These are phyloP conservation scores for Urophycis tenuis DNA, from an alignment of 2,797 vertebrate genomes.

Conservation along the genomic window DNA sequence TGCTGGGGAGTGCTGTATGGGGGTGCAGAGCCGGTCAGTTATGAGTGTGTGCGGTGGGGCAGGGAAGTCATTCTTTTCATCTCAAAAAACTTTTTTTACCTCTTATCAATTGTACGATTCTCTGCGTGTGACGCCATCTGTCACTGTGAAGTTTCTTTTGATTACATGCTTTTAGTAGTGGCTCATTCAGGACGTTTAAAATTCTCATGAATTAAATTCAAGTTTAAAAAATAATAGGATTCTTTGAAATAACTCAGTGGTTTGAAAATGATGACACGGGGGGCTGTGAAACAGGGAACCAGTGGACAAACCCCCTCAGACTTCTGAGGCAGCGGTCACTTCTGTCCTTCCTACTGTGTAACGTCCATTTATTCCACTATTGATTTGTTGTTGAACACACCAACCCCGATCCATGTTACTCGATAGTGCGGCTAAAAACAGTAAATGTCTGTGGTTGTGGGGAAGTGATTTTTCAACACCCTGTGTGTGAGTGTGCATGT, in stretches of 20 bases:
- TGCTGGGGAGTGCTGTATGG: too few species aligned
- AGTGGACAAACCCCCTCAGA: neutral
- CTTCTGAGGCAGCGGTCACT: neutral
- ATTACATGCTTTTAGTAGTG: too few species aligned
- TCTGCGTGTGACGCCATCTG: too few species aligned
- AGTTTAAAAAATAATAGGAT: too few species aligned
- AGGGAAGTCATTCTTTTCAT: neutral
- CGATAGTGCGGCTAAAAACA: neutral
- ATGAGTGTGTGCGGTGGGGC: too few species aligned
- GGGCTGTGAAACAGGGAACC: neutral
- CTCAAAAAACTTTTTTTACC: neutral
- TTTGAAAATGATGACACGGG: neutral
- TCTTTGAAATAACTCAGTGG: too few species aligned
- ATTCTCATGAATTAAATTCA: too few species aligned
- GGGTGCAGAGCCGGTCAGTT: too few species aligned
- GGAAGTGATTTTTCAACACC: neutral
- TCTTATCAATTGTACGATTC: too few species aligned
- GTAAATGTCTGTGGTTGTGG: neutral
- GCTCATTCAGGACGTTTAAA: neutral
- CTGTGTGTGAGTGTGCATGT: conserved; percentile 6
- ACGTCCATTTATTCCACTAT: neutral
- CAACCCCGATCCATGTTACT: neutral
- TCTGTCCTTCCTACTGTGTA: neutral
- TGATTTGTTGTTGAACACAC: neutral
- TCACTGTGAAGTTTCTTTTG: neutral